Conservation (phyloP, 2,113 vertebrate genomes). For the Calypte anna region DNA sequence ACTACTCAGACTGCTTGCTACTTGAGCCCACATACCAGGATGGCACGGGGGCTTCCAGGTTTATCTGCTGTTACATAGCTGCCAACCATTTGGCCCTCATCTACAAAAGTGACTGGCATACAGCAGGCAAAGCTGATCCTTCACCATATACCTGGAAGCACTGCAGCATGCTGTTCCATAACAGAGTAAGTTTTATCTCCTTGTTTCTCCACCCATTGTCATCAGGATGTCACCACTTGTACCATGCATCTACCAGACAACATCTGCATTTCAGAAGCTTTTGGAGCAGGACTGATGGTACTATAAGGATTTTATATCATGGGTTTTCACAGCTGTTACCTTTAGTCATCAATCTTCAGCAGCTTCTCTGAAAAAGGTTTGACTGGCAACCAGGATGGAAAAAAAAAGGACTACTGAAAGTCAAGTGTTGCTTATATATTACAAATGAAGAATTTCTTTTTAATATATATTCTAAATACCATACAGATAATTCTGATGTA, state of each 20-base stretch:
- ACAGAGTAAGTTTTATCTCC: neutral
- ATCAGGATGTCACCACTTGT: neutral
- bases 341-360: neutral
- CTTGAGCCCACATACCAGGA: neutral
- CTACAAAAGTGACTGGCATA: neutral
- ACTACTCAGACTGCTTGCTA: neutral
- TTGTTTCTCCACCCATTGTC: neutral
- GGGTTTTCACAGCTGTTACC: neutral
- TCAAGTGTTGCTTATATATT: neutral
- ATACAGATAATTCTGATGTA: neutral
- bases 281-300: neutral
- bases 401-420: neutral
- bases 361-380: neutral
- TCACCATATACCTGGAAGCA: neutral
- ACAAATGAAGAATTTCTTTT: neutral
- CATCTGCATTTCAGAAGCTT: neutral
- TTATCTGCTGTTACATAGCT: neutral
- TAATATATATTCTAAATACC: neutral
- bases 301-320: neutral
- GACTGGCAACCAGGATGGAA: neutral
- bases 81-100: neutral
- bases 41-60: neutral
- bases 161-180: neutral
- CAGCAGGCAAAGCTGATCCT: neutral
- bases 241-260: rapidly evolving